Conservation (phyloP, 1,140 invertebrate genomes). For the Eumaeus atala region DNA sequence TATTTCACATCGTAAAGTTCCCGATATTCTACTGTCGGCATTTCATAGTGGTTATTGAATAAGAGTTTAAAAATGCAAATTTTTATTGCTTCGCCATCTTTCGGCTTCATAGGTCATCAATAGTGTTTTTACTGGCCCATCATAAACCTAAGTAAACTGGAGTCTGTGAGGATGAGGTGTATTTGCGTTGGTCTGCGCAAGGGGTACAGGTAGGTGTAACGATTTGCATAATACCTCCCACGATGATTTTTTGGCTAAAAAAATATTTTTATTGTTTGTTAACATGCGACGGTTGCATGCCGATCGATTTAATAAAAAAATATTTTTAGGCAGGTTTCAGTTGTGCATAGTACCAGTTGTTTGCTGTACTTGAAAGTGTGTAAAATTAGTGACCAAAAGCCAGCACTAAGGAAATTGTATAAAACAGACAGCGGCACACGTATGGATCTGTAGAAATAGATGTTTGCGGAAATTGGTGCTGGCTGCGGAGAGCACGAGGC, state of each 20-base stretch:
- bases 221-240: slow-evolving; percentile 71
- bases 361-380: too few species aligned
- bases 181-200: slow-evolving; percentile 52
- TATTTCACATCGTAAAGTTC: slow-evolving; percentile 7
- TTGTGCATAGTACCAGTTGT: too few species aligned
- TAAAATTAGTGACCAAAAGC: too few species aligned
- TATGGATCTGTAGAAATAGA: too few species aligned
- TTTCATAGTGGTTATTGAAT: slow-evolving; percentile 1
- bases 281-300: slow-evolving; percentile 22
- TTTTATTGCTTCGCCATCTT: slow-evolving; percentile 7
- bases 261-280: slow-evolving; percentile 39
- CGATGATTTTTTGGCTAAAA: slow-evolving; percentile 39
- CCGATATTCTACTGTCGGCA: background rate
- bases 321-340: too few species aligned
- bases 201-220: slow-evolving; percentile 57
- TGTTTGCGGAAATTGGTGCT: too few species aligned
- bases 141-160: slow-evolving; percentile 68
- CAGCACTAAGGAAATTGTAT: too few species aligned
- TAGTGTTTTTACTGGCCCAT: slow-evolving; percentile 62
- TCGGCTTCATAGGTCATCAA: slow-evolving; percentile 21
- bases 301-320: too few species aligned
- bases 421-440: too few species aligned
- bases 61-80: background rate
- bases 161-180: slow-evolving; percentile 47
- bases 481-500: too few species aligned